Evolutionary conservation across 2,113 vertebrate species (phyloP).

Genomic region (Casuarius casuarius): DNA sequence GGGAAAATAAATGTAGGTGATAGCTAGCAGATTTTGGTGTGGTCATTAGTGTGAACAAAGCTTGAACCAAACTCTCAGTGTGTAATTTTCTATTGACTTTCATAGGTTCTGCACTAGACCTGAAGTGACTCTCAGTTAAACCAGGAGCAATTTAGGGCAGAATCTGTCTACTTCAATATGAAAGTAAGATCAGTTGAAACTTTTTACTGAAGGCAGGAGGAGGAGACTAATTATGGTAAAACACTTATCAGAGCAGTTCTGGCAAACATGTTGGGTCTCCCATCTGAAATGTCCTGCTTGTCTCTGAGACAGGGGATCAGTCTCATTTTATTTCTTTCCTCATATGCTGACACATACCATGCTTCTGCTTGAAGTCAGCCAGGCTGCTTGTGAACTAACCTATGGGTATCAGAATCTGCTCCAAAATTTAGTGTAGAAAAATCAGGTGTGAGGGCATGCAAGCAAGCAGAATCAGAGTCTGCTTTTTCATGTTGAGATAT

Average conservation of each 20-base stretch:
- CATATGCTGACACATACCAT: background rate
- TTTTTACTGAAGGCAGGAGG: background rate
- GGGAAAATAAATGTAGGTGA: background rate
- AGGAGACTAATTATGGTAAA: background rate
- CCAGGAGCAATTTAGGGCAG: background rate
- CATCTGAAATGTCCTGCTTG: background rate
- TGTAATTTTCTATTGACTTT: background rate
- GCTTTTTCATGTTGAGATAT: rapidly evolving
- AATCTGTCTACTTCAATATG: background rate
- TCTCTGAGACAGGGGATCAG: background rate
- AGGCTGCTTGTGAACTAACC: background rate
- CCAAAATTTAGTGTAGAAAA: background rate
- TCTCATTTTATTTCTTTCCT: background rate
- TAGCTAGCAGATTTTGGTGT: background rate
- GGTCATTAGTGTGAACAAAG: background rate
- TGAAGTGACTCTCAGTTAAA: background rate
- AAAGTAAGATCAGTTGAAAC: background rate
- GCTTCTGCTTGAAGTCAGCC: background rate
- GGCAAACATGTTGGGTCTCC: background rate
- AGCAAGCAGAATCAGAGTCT: background rate
- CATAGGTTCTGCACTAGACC: background rate
- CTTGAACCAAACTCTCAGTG: background rate
- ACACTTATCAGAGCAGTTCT: background rate
- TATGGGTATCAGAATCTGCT: background rate
- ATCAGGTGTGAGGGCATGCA: background rate